Evolutionary conservation across 2,797 vertebrate genomes (phyloP).

Genomic region (Sibirionetta formosa): DNA sequence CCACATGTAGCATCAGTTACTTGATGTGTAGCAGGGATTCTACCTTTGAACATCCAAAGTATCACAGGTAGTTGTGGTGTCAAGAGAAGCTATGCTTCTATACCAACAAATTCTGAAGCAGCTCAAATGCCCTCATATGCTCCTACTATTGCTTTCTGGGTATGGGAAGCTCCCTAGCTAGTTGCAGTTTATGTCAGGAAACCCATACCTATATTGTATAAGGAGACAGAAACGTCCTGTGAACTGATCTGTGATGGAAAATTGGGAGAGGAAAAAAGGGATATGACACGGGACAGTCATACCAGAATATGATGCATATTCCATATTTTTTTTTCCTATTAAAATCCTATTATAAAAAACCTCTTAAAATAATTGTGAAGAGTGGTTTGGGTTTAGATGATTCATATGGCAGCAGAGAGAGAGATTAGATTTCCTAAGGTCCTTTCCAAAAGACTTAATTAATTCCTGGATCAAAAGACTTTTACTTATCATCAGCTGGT

Average conservation of each 20-base stretch:
- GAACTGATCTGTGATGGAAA: neutral
- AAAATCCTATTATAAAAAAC: neutral
- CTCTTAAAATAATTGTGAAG: neutral
- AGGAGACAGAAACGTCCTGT: neutral
- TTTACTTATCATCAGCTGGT: neutral
- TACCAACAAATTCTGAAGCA: no score
- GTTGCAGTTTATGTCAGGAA: neutral
- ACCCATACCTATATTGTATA: neutral
- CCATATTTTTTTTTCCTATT: neutral
- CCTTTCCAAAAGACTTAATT: neutral
- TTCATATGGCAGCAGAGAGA: neutral
- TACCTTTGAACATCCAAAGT: no score
- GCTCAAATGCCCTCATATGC: no score
- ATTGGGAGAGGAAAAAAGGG: neutral
- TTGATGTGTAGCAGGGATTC: no score
- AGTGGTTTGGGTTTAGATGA: neutral
- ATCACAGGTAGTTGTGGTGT: no score
- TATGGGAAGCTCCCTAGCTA: neutral
- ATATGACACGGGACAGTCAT: neutral
- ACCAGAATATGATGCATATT: neutral
- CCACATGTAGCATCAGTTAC: no score
- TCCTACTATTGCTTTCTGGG: neutral
- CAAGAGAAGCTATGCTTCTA: no score
- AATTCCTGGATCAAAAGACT: neutral
- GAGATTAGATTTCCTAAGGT: neutral